Base-by-base conservation (phyloP, 2,888 invertebrate species). In the Mesoligia furuncula region DNA sequence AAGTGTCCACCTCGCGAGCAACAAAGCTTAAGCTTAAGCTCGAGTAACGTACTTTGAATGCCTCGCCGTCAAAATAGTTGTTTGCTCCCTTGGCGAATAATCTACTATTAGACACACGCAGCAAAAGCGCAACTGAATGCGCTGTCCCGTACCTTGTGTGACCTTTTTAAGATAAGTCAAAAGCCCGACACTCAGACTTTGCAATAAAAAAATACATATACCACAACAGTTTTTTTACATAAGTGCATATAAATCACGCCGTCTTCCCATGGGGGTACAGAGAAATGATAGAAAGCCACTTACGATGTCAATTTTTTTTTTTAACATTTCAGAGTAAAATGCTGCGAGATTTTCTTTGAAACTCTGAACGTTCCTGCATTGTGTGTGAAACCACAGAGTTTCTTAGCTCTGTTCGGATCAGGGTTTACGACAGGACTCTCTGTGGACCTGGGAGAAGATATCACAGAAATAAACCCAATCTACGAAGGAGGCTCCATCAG, bases 281-380 rank as follows among this genome's bases (percentile, higher is more conserved):
- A 42, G 42, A 42, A 11, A 42, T 13, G 6, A 48, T 8, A 24
- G 24, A 51, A 51, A 20, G 9, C 5, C 13, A n/a, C 66, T n/a
- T n/a, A n/a, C n/a, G n/a, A n/a, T n/a, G n/a, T n/a, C 24, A 36
- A 36, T 45, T 27, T 9, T 20, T 36, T 9, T 64, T 20, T 54
- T 51, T n/a, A 24, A 11, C 0, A 13, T 89, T 90, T 2, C 93
- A 96, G 96, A 88, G 81, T 93, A 6, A 92, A 93, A 90, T 94
- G 93, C 88, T 95, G 95, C 72, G 94, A 96, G 83, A 89, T 96
- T 54, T 94, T 95, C 77, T 96, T 96, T 75, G 96, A 96, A 80
- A 91, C 93, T 0, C 85, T 96, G 3, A 96, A 96, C 65, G 84
- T 88, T 2, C 95, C 96, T 0, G 93, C 91, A 0, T 45, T 96